These are phyloP conservation scores for Darevskia mixta DNA, from an alignment of 2,797 vertebrate genomes.

Conservation along the genomic window DNA sequence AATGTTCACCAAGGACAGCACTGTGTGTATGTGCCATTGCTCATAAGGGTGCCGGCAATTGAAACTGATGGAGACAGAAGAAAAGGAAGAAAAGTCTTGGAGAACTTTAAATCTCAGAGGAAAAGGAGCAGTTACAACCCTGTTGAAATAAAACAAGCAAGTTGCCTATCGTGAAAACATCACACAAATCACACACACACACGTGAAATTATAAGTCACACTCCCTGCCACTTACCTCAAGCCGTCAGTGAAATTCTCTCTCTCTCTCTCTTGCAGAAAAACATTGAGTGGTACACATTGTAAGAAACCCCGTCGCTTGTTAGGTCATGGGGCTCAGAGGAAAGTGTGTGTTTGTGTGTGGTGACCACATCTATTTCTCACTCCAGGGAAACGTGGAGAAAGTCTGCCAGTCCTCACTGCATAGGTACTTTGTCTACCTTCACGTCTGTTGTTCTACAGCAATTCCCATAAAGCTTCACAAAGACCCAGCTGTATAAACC, in stretches of 20 bases:
- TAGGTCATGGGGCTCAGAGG: slow-evolving; percentile 9
- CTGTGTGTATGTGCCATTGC: neutral
- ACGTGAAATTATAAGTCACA: neutral
- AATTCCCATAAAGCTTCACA: slow-evolving; percentile 65
- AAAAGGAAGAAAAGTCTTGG: neutral
- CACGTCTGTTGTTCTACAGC: slow-evolving; percentile 54
- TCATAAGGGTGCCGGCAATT: neutral
- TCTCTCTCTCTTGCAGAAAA: slow-evolving; percentile 27
- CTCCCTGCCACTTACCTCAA: slow-evolving; percentile 23
- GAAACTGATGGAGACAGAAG: neutral
- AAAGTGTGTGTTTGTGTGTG: slow-evolving; percentile 18
- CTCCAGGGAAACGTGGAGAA: neutral
- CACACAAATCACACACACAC: neutral
- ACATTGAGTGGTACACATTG: neutral
- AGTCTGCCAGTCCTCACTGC: slow-evolving; percentile 35
- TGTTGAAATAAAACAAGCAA: slow-evolving; percentile 26
- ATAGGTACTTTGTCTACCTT: slow-evolving; percentile 61
- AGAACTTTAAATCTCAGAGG: slow-evolving; percentile 21
- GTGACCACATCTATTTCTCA: slow-evolving; percentile 34
- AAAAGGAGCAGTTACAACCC: neutral
- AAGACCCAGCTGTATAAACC: slow-evolving; percentile 92
- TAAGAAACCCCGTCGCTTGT: slow-evolving; percentile 25
- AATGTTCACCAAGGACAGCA: neutral
- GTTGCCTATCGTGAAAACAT: neutral
- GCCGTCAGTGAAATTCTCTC: neutral